Percentiles rank a stretch among this genome's conserved stretches.
These are phyloP conservation scores for Eueremaeus valkanovi DNA, from an alignment of 2,888 invertebrate genomes.

Conservation along the genomic window DNA sequence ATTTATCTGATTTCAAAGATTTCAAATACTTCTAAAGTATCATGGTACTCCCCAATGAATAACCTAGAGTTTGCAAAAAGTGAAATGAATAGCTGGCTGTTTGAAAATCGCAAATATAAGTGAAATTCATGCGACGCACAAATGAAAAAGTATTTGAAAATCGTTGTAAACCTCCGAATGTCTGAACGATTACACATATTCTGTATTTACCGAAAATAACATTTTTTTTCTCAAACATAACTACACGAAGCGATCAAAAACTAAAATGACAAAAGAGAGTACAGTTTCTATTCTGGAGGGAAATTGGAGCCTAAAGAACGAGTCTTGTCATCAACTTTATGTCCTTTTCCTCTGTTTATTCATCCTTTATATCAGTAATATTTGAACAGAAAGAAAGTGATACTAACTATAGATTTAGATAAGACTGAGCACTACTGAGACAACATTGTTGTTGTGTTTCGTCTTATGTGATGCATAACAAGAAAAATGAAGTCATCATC, in stretches of 20 bases:
- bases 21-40: too few relatives aligned
- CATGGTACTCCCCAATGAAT: too few relatives aligned
- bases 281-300: constrained; percentile 4
- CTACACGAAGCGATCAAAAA: neutral
- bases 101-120: too few relatives aligned
- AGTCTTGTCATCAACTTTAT: constrained; percentile 31
- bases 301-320: constrained; percentile 29
- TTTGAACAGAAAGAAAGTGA: constrained; percentile 14
- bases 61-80: too few relatives aligned
- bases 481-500: constrained; percentile 33
- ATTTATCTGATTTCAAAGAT: too few relatives aligned
- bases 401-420: constrained; percentile 18
- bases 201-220: neutral
- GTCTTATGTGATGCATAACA: constrained; percentile 22
- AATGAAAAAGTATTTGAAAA: neutral
- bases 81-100: too few relatives aligned
- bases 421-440: neutral
- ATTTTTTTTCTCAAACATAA: constrained; percentile 14
- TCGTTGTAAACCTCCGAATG: neutral
- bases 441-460: neutral
- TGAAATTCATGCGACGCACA: too few relatives aligned
- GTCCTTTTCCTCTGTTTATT: constrained; percentile 31
- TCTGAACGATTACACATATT: neutral
- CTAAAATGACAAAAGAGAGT: neutral
- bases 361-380: constrained; percentile 30